A percentile compares a stretch with the other conserved stretches of the same genome.
Evolutionary conservation across 2,888 invertebrate genomes (phyloP).

Genomic region (Noctua comes): DNA sequence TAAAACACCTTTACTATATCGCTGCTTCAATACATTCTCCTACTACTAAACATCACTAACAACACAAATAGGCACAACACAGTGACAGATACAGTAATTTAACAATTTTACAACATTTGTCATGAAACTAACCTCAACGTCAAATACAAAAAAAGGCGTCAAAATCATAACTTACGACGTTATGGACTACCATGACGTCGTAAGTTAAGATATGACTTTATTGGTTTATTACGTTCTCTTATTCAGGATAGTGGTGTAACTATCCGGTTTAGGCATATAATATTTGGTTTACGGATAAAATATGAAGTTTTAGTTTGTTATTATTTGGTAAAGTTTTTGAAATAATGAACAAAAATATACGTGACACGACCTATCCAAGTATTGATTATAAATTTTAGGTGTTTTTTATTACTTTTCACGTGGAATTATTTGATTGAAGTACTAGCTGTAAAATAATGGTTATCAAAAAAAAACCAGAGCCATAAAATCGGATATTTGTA

Average conservation of each 20-base stretch:
- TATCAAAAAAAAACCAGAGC: not conserved
- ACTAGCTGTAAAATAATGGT: not conserved
- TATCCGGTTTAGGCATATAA: not conserved
- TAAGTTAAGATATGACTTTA: conserved; percentile 17
- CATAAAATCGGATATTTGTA: too few species aligned
- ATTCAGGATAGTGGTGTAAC: conserved; percentile 4
- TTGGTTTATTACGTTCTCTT: not conserved
- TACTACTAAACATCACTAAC: conserved; percentile 11
- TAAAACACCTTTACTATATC: not conserved
- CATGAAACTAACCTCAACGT: conserved; percentile 5
- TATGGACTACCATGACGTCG: not conserved
- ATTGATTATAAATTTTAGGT: not conserved
- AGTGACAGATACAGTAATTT: not conserved
- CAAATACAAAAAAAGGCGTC: not conserved
- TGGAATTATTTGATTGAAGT: not conserved
- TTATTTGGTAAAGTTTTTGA: not conserved
- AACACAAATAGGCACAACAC: conserved; percentile 13
- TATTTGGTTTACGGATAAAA: conserved; percentile 31
- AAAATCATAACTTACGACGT: not conserved
- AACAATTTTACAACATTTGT: conserved; percentile 17
- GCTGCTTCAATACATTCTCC: conserved; percentile 20
- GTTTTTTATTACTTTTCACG: not conserved
- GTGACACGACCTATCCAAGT: not conserved
- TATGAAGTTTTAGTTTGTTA: not conserved
- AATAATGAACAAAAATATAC: too few species aligned